Evolutionary conservation across 2,113 vertebrate genomes (phyloP).

Genomic region (Cnemophilus loriae): DNA sequence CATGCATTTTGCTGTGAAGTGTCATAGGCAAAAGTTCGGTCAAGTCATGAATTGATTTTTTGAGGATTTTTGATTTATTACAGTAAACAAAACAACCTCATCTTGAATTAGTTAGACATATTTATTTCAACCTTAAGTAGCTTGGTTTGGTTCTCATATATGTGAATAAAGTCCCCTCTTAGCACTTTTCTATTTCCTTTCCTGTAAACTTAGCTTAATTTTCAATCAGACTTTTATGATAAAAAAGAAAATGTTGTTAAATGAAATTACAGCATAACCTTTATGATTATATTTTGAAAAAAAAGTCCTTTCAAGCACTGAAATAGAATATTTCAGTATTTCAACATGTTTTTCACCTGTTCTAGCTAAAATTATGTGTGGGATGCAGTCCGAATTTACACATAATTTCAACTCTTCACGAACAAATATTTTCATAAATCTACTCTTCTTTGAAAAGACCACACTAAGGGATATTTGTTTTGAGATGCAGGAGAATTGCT

Average conservation of each 20-base stretch:
- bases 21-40: background rate
- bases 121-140: background rate
- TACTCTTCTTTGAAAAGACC: background rate
- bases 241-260: background rate
- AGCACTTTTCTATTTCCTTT: background rate
- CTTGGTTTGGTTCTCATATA: background rate
- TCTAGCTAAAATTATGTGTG: background rate
- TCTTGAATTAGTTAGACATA: background rate
- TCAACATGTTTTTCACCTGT: background rate
- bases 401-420: background rate
- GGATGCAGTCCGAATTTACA: background rate
- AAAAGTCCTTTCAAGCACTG: background rate
- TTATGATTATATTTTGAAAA: background rate
- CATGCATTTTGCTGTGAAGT: background rate
- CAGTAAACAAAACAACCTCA: background rate
- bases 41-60: background rate
- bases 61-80: background rate
- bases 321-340: background rate
- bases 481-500: background rate
- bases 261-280: background rate
- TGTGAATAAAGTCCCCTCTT: background rate
- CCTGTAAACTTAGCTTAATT: background rate
- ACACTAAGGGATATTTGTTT: background rate
- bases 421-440: background rate
- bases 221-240: background rate